These are phyloP conservation scores for Acrocephalus arundinaceus DNA, from an alignment of 2,113 vertebrate species.

Conservation along the genomic window DNA sequence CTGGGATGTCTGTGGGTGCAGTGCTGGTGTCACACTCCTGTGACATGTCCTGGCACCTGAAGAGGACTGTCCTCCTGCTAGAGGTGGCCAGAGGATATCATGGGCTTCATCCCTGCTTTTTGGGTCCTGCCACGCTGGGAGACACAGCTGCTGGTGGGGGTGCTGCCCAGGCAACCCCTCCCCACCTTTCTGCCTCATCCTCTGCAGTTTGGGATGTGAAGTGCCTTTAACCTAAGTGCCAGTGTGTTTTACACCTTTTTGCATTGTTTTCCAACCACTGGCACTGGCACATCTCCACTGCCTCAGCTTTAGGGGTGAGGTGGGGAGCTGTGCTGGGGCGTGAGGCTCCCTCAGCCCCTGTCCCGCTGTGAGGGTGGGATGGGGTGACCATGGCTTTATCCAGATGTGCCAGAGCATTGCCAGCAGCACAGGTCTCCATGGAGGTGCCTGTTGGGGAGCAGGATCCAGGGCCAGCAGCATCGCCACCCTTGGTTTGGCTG, in stretches of 20 bases:
- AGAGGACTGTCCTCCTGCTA: not conserved
- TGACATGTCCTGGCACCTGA: accelerated
- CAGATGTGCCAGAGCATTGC: not conserved
- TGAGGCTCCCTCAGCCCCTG: not conserved
- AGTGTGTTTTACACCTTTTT: not conserved
- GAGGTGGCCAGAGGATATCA: not conserved
- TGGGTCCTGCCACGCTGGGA: accelerated
- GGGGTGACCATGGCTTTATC: not conserved
- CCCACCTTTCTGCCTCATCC: not conserved
- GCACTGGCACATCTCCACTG: not conserved
- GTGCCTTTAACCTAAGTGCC: not conserved
- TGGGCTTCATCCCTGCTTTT: not conserved
- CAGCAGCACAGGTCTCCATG: not conserved
- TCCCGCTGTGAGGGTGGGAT: not conserved
- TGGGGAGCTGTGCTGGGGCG: not conserved
- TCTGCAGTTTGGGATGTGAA: not conserved
- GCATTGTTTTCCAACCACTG: not conserved
- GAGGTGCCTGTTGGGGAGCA: not conserved
- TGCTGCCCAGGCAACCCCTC: not conserved
- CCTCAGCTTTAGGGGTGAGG: not conserved
- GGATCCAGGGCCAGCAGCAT: not conserved
- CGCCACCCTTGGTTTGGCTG: not conserved
- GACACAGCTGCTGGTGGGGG: not conserved
- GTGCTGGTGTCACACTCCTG: not conserved
- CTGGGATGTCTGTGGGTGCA: not conserved